Conservation (phyloP, 2,888 invertebrate species). For the Acrobeloides nanus region DNA sequence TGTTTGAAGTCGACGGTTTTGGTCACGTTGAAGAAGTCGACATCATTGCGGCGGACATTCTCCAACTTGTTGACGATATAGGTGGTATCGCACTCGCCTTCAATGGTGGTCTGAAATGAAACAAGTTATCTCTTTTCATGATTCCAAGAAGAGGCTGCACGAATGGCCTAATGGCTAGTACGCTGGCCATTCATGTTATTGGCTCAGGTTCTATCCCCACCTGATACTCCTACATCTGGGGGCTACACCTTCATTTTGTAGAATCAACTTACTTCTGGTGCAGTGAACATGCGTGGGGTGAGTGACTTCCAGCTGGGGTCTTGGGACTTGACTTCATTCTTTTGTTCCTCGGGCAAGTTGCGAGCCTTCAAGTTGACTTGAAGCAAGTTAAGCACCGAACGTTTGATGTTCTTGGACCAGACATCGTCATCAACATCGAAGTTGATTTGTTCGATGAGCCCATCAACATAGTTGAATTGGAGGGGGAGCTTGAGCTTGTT, state of each 20-base stretch:
- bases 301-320: not conserved
- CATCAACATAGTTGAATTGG: slow-evolving; percentile 16
- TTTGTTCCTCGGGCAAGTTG: not conserved
- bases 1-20: slow-evolving; percentile 34
- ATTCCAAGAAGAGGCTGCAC: too few relatives aligned
- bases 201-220: too few relatives aligned
- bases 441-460: slow-evolving; percentile 17
- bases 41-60: slow-evolving; percentile 2
- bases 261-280: not conserved
- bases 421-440: slow-evolving; percentile 19
- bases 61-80: slow-evolving; percentile 14
- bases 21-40: slow-evolving; percentile 17
- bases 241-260: too few relatives aligned
- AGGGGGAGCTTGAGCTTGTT: slow-evolving; percentile 13
- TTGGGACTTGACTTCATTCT: not conserved
- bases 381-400: slow-evolving; percentile 38
- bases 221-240: too few relatives aligned
- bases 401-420: slow-evolving; percentile 38
- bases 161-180: too few relatives aligned
- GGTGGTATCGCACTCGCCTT: slow-evolving; percentile 19
- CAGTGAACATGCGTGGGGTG: not conserved
- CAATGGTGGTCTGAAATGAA: slow-evolving; percentile 17
- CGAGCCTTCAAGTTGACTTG: slow-evolving; percentile 20
- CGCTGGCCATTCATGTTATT: too few relatives aligned
- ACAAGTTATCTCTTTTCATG: too few relatives aligned